Percentiles rank a stretch among this genome's conserved stretches.
These are phyloP conservation scores for Dioctria rufipes DNA, from an alignment of 2,888 invertebrate genomes.

Conservation along the genomic window DNA sequence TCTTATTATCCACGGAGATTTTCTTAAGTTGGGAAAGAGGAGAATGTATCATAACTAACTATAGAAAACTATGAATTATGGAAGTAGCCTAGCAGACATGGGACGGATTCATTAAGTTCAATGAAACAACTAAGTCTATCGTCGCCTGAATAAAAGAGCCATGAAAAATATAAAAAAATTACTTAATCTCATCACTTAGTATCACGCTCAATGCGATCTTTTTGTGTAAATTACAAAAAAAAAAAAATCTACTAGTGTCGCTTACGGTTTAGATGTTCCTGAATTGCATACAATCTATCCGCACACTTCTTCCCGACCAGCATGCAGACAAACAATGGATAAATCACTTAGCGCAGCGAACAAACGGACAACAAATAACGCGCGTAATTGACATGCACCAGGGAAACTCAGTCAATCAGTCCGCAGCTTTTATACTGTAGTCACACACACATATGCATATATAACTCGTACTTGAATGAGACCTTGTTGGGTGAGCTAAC, in stretches of 20 bases:
- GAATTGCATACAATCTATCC: not conserved
- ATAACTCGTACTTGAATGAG: not conserved
- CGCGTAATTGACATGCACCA: slow-evolving; percentile 29
- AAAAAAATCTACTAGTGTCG: not conserved
- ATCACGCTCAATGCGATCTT: no score
- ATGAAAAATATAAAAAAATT: no score
- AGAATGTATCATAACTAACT: not conserved
- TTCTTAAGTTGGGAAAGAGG: slow-evolving; percentile 13
- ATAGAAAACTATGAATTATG: slow-evolving; percentile 19
- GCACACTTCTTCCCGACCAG: no score
- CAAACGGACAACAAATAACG: slow-evolving; percentile 5
- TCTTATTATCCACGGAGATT: slow-evolving; percentile 38
- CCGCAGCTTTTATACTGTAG: not conserved
- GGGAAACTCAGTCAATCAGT: slow-evolving; percentile 17
- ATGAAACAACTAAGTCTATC: no score
- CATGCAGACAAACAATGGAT: slow-evolving; percentile 15
- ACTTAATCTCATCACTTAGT: no score
- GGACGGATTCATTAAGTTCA: no score
- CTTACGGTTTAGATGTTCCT: not conserved
- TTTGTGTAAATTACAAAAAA: no score
- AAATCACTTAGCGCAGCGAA: slow-evolving; percentile 4
- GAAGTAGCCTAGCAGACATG: not conserved
- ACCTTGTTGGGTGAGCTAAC: not conserved
- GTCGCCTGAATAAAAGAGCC: no score
- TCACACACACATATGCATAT: no score